Evolutionary conservation across 1,140 invertebrate species (phyloP).

Genomic region (Goniozus legneri): DNA sequence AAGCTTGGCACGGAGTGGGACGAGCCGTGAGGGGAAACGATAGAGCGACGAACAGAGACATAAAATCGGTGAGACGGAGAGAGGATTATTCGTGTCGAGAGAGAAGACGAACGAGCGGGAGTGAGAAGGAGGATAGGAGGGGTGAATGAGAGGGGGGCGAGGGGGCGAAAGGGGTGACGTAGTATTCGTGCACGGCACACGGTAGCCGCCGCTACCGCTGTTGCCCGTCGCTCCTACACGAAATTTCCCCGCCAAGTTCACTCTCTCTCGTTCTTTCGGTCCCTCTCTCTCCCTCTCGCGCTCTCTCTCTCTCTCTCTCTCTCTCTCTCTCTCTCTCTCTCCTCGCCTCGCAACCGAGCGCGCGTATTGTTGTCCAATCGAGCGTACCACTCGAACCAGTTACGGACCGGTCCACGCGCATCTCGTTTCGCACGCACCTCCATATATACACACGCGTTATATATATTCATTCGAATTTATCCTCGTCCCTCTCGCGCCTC

Average conservation of each 20-base stretch:
- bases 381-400: conserved; percentile 33
- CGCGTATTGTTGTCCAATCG: conserved; percentile 36
- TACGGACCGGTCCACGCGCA: conserved; percentile 16
- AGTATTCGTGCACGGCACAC: conserved; percentile 32
- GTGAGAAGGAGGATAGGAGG: conserved; percentile 11
- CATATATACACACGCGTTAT: too few relatives aligned
- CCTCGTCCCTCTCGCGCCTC: conserved; percentile 7
- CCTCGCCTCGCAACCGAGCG: too few relatives aligned
- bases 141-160: background rate
- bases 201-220: conserved; percentile 26
- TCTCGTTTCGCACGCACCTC: conserved; percentile 10
- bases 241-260: too few relatives aligned
- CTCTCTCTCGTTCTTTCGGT: too few relatives aligned
- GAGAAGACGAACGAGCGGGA: conserved; percentile 8
- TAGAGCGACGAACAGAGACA: too few relatives aligned
- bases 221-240: conserved; percentile 16
- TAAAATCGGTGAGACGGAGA: conserved; percentile 13
- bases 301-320: too few relatives aligned
- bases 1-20: conserved; percentile 12
- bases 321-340: too few relatives aligned
- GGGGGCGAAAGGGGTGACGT: conserved; percentile 15
- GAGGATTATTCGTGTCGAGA: conserved; percentile 11
- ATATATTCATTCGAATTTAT: too few relatives aligned
- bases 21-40: too few relatives aligned
- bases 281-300: too few relatives aligned